Conservation (phyloP, 2,888 invertebrate genomes). For the Zele albiditarsus region DNA sequence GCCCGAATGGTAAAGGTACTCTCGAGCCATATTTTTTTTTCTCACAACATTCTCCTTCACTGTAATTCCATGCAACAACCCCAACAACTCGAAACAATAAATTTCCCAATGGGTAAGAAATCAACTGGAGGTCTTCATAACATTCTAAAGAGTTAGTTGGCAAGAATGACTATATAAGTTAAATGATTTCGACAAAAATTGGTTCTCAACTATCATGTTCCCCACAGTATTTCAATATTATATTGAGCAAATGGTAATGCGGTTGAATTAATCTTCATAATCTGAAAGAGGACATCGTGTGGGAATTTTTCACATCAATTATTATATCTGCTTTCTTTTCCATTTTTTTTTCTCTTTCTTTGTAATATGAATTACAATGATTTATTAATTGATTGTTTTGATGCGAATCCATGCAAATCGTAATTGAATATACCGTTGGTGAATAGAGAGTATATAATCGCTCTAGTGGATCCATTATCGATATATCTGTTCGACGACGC, state of each 20-base stretch:
- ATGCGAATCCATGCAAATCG: neutral
- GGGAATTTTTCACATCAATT: too few relatives aligned
- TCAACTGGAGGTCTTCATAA: too few relatives aligned
- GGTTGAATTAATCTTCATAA: too few relatives aligned
- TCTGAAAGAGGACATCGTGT: too few relatives aligned
- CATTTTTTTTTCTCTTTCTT: neutral
- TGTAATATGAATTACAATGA: neutral
- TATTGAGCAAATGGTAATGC: too few relatives aligned
- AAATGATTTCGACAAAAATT: too few relatives aligned
- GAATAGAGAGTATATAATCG: conserved; percentile 11
- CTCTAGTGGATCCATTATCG: conserved; percentile 15
- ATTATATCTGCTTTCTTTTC: too few relatives aligned
- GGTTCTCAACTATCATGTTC: too few relatives aligned
- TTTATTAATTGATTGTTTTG: neutral
- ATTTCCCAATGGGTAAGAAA: too few relatives aligned
- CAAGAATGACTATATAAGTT: too few relatives aligned
- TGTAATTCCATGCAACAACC: neutral
- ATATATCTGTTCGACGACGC: conserved; percentile 20
- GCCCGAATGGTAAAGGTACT: conserved; percentile 1
- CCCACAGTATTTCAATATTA: too few relatives aligned
- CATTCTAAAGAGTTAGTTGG: too few relatives aligned
- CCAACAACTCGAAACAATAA: neutral
- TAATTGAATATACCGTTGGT: conserved; percentile 7
- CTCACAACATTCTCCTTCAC: neutral
- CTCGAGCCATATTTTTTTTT: neutral